These are phyloP conservation scores for Decapterus maruadsi DNA, from an alignment of 2,797 vertebrate species.

Conservation along the genomic window DNA sequence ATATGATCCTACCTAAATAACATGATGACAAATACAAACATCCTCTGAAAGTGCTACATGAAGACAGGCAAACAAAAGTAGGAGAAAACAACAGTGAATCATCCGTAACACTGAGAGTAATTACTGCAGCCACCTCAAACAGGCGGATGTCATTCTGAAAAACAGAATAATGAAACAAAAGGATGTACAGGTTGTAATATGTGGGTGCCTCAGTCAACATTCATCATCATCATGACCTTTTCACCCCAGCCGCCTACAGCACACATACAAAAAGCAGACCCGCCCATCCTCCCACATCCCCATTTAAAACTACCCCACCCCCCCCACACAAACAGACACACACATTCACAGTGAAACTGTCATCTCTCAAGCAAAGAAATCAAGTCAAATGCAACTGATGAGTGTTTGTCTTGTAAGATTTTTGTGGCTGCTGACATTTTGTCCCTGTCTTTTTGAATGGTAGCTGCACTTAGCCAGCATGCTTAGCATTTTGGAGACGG, in stretches of 20 bases:
- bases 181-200: slow-evolving; percentile 38
- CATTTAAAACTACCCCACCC: background rate
- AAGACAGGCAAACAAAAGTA: slow-evolving; percentile 40
- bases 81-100: slow-evolving; percentile 68
- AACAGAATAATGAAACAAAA: slow-evolving; percentile 41
- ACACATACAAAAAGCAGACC: slow-evolving; percentile 40
- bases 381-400: slow-evolving; percentile 44
- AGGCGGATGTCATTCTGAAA: slow-evolving; percentile 61
- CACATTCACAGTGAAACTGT: slow-evolving; percentile 1
- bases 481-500: slow-evolving; percentile 63
- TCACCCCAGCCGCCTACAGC: slow-evolving; percentile 59
- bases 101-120: slow-evolving; percentile 57
- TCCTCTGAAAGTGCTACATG: slow-evolving; percentile 37
- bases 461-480: slow-evolving; percentile 47
- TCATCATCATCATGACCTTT: slow-evolving; percentile 55
- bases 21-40: slow-evolving; percentile 22
- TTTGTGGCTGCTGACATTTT: slow-evolving; percentile 55
- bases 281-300: slow-evolving; percentile 50
- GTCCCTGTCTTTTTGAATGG: slow-evolving; percentile 59
- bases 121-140: slow-evolving; percentile 54
- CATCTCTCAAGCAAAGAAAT: slow-evolving; percentile 28
- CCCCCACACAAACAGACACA: background rate
- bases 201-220: slow-evolving; percentile 60
- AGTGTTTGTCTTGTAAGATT: slow-evolving; percentile 44
- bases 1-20: slow-evolving; percentile 19